Evolutionary conservation across 2,113 vertebrate species (phyloP).

Genomic region (Pitta sordida): DNA sequence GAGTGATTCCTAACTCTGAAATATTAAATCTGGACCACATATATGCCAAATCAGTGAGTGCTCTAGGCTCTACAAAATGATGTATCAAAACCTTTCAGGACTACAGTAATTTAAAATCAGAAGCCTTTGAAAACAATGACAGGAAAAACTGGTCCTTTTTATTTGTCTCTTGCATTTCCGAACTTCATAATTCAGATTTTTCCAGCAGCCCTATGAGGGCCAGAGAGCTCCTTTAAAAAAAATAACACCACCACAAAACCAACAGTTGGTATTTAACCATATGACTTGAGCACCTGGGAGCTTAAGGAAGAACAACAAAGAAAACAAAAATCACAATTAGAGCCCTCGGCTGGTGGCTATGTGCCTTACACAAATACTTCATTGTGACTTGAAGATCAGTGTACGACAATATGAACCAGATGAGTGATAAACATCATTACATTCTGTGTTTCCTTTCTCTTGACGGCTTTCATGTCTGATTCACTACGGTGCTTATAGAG

Average conservation of each 20-base stretch:
- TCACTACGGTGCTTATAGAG: constrained; percentile 1
- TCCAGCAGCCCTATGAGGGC: neutral
- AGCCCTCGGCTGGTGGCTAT: neutral
- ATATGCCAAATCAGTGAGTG: neutral
- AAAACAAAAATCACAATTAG: neutral
- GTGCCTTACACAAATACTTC: neutral
- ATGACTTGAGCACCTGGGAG: neutral
- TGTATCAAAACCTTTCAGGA: neutral
- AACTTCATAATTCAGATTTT: neutral
- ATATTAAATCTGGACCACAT: neutral
- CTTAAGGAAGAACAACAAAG: neutral
- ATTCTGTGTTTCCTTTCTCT: neutral
- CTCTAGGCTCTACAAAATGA: neutral
- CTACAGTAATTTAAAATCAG: neutral
- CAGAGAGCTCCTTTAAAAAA: neutral
- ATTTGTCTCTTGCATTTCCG: neutral
- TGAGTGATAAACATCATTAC: neutral
- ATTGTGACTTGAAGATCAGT: accelerated
- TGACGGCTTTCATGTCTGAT: neutral
- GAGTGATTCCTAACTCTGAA: neutral
- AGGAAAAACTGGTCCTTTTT: neutral
- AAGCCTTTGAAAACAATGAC: neutral
- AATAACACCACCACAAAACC: neutral
- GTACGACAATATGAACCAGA: neutral
- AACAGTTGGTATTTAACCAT: neutral